phyloP scores from a whole-genome alignment of 1,140 invertebrate species.

The Sweltsa coloradensis region DNA sequence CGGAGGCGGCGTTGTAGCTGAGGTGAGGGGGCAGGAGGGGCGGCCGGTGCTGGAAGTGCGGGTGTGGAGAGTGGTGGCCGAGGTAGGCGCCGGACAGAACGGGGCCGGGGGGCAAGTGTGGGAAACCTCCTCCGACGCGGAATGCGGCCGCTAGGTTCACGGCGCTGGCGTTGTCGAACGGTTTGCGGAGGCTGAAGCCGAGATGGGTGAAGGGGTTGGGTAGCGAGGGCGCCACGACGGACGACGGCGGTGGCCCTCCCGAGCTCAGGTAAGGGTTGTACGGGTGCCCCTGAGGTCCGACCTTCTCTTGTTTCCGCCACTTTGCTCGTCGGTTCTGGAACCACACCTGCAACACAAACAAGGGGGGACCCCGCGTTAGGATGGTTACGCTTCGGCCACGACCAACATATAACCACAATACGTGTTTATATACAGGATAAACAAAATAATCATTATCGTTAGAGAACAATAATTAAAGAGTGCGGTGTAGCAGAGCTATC shows the following conservation, averaged over 20 bases:
- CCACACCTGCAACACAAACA: constrained; percentile 34
- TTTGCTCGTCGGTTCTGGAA: constrained; percentile 37
- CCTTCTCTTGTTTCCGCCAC: constrained; percentile 32
- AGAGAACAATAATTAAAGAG: too few relatives aligned
- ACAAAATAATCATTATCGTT: too few relatives aligned
- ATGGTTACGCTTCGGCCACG: too few relatives aligned
- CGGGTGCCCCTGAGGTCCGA: constrained; percentile 70
- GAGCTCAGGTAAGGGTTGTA: constrained; percentile 69
- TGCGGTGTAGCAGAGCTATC: too few relatives aligned
- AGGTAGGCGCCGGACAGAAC: constrained; percentile 30
- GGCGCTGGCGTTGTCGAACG: constrained; percentile 40
- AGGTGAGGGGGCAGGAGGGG: constrained; percentile 47
- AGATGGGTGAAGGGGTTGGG: constrained; percentile 67
- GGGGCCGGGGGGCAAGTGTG: constrained; percentile 30
- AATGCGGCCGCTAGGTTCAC: constrained; percentile 13
- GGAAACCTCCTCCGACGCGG: constrained; percentile 23
- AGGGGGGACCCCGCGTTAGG: too few relatives aligned
- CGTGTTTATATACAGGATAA: too few relatives aligned
- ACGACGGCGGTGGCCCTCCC: constrained; percentile 37
- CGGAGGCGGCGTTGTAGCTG: constrained; percentile 25
- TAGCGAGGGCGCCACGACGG: constrained; percentile 53
- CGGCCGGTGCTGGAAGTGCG: constrained; percentile 19
- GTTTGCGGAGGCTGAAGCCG: constrained; percentile 56
- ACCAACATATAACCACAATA: too few relatives aligned
- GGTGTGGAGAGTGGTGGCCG: constrained; percentile 39